Base-by-base conservation (phyloP, 1,140 invertebrate species). In the Drosophila ogumai region DNA sequence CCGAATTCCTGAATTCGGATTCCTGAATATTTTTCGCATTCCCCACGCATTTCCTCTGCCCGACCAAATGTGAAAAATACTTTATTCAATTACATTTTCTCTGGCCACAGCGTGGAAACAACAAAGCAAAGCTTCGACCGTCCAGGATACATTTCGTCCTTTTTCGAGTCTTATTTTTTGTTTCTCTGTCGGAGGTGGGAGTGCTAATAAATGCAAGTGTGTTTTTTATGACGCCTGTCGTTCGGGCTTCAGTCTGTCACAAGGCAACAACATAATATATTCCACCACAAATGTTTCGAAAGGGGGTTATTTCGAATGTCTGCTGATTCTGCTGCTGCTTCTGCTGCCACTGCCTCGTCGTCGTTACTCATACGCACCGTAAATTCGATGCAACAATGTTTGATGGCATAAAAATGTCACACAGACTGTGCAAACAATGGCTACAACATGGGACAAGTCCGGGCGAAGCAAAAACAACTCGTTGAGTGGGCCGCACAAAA, bases 371-470 rank as follows among this genome's bases (percentile, higher is more conserved):
- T 88, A 87, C 84, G 76, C 84, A 87, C 84, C 84, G 84, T 88
- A 88, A 87, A 87, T 88, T 87, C 82, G 84, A 84, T 87, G 84
- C 85, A 87, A 87, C 84, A 87, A 88, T 84, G 84, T 90, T 88
- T 82, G 76, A 79, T 67, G 68, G 82, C 80, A 87, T 87, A 87
- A 87, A 87, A 87, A 87, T 82, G 82, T 88, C 82, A 88, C 84
- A 82, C 68, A 72, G 60, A 73, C 80, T 77, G 79, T 82, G 80
- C 84, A 87, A 84, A 88, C 82, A 87, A 87, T 88, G 84, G 82
- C 55, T 46, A 59, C 46, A 58, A 54, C 60, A 79, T 41, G 63
- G 22, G 55, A 54, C 59, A 44, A 44, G 38, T 47, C 28, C 66
- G 50, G 43, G 46, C 57, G 47, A 32, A 17, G 43, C 49, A 49